Conservation (phyloP, 1,140 invertebrate species). For the Notospermus geniculatus region DNA sequence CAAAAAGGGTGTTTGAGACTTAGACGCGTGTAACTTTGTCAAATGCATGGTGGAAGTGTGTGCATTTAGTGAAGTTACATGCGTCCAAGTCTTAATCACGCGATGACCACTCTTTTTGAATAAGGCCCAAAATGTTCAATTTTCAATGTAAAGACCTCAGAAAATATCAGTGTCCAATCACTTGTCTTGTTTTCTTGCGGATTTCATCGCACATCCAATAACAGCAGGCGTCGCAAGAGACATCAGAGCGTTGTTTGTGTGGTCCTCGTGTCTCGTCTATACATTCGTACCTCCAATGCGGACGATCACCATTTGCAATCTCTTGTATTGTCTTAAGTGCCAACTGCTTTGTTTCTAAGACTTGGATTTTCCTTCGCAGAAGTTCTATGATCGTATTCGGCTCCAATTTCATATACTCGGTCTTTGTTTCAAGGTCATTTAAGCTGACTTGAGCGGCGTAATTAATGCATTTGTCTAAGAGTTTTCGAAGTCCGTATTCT, state of each 20-base stretch:
- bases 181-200: slow-evolving; percentile 4
- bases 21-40: no score
- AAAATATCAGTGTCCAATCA: slow-evolving; percentile 1
- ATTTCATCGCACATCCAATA: slow-evolving; percentile 11
- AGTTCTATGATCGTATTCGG: slow-evolving; percentile 1
- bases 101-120: no score
- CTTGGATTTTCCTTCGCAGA: slow-evolving; percentile 4
- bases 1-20: no score
- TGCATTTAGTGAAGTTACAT: no score
- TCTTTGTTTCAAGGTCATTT: not conserved
- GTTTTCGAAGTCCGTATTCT: slow-evolving; percentile 16
- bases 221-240: slow-evolving; percentile 7
- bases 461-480: slow-evolving; percentile 7
- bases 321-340: slow-evolving; percentile 2
- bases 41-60: no score
- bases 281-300: slow-evolving; percentile 9
- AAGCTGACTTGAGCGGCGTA: not conserved
- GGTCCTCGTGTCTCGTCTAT: not conserved
- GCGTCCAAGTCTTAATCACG: no score
- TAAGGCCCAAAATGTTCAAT: no score
- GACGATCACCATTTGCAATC: slow-evolving; percentile 1
- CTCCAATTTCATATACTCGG: not conserved
- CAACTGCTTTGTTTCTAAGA: slow-evolving; percentile 1
- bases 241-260: slow-evolving; percentile 6
- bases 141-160: no score